Evolutionary conservation across 2,113 vertebrate genomes (phyloP), one percentile per base, ranked within the genome.

Genomic region (Emydocephalus ijimae): DNA sequence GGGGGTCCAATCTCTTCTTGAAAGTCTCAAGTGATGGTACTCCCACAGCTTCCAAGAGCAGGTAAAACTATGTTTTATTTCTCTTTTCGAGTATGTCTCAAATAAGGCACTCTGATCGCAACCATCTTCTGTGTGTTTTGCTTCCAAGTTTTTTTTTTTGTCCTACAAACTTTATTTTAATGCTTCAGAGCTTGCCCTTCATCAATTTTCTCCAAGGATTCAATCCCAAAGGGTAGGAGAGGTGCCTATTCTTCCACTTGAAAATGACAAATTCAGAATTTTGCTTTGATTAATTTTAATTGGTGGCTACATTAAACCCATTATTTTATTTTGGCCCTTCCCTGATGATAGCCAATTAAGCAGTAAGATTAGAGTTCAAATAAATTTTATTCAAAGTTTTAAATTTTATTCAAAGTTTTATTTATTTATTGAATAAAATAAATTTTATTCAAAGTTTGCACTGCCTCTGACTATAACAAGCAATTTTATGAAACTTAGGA

Each of bases 291-390:
- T 91, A 59, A 87, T 59, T 61, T 87, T 87, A 91, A 87, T 91
- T 26, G 43, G 18, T 10, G 64, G 39, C 5, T 61, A 21, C 45
- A n/a, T 50, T 43, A 52, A 24, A 29, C 64, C 34, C 54, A 88
- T 12, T 55, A 92, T 89, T 89, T 48, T 23, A 85, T 52, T 95
- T 93, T 93, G 91, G 91, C 5, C 6, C 74, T 91, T 93, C 93
- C 91, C 87, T 89, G 96, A 56, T 23, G 95, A 95, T 54, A 91
- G 1, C 26, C 93, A 90, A 61, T 85, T 94, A 92, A 95, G 90
- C 89, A 74, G 74, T 91, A 91, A 96, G 57, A 2, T 48, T 45
- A 94, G 91, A 94, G 89, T 95, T 96, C 89, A 92, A 96, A 90
- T 61, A 93, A 96, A 95, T 92, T 91, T 91, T 89, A 1, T 90